Percentiles rank a stretch among this genome's conserved stretches.
These are phyloP conservation scores for Austrolebias charrua DNA, from an alignment of 2,797 vertebrate genomes.

Conservation along the genomic window DNA sequence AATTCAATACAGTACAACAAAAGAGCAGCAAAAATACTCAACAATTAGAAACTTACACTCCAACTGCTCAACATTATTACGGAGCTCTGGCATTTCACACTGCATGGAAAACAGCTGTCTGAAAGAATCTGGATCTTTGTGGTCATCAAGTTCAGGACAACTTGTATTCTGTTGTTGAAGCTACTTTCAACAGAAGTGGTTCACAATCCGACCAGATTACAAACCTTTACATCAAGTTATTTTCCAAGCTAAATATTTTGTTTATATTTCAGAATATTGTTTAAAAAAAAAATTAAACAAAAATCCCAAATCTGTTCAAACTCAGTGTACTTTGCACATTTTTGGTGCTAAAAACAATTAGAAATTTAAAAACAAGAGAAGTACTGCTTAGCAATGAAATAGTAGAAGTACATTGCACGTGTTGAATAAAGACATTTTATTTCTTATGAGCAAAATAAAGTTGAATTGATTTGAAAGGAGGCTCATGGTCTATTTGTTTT, in stretches of 20 bases:
- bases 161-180: conserved; percentile 13
- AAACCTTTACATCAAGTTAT: conserved; percentile 23
- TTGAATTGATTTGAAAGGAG: conserved; percentile 10
- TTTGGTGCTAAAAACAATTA: neutral
- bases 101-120: conserved; percentile 22
- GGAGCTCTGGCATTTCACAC: conserved; percentile 32
- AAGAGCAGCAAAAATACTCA: conserved; percentile 6
- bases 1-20: neutral
- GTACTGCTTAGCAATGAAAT: conserved; percentile 19
- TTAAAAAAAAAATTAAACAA: conserved; percentile 35
- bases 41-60: conserved; percentile 15
- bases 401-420: conserved; percentile 15
- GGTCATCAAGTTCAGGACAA: conserved; percentile 1
- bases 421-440: conserved; percentile 7
- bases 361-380: conserved; percentile 10
- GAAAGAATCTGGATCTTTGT: conserved; percentile 23
- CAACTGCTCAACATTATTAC: conserved; percentile 27
- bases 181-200: conserved; percentile 10
- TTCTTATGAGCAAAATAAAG: conserved; percentile 6
- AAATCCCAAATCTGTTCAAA: conserved; percentile 8
- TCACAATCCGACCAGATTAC: conserved; percentile 25
- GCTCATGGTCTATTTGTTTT: neutral
- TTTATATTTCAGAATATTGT: conserved; percentile 28
- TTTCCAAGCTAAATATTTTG: conserved; percentile 5
- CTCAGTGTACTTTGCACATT: neutral